Percentiles rank a stretch among this genome's conserved stretches.
Evolutionary conservation across 2,888 invertebrate genomes (phyloP).

Genomic region (Augiades crinisus): DNA sequence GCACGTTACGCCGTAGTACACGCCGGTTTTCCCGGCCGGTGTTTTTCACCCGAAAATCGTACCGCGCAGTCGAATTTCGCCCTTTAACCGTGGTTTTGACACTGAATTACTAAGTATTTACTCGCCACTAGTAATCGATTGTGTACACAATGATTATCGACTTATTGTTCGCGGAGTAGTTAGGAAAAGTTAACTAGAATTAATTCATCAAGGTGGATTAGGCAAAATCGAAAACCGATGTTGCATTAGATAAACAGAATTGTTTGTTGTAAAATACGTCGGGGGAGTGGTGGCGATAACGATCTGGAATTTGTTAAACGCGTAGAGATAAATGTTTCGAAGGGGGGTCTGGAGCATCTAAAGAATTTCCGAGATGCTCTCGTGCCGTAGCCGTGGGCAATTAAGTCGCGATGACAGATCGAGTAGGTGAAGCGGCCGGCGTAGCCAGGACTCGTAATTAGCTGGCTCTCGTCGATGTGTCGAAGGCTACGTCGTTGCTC

Average conservation of each 20-base stretch:
- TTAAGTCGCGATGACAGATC: slow-evolving; percentile 19
- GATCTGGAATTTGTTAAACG: slow-evolving; percentile 12
- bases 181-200: slow-evolving; percentile 11
- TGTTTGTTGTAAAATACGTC: slow-evolving; percentile 5
- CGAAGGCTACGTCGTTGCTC: slow-evolving; percentile 46
- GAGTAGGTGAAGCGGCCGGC: slow-evolving; percentile 1
- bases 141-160: slow-evolving; percentile 2
- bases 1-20: neutral
- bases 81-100: slow-evolving; percentile 7
- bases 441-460: slow-evolving; percentile 20
- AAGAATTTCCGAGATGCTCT: slow-evolving; percentile 17
- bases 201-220: slow-evolving; percentile 5
- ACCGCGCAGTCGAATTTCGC: slow-evolving; percentile 3
- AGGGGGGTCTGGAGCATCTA: slow-evolving; percentile 9
- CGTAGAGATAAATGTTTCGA: neutral
- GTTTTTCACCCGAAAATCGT: slow-evolving; percentile 26
- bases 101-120: slow-evolving; percentile 17
- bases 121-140: slow-evolving; percentile 10
- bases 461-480: slow-evolving; percentile 25
- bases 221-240: slow-evolving; percentile 12
- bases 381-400: too few relatives aligned
- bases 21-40: slow-evolving; percentile 15
- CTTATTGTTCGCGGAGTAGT: slow-evolving; percentile 14
- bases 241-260: slow-evolving; percentile 16
- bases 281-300: slow-evolving; percentile 17